Evolutionary conservation across 2,797 vertebrate genomes (phyloP), one percentile per base, ranked within the genome.

Genomic region (Mareca strepera): DNA sequence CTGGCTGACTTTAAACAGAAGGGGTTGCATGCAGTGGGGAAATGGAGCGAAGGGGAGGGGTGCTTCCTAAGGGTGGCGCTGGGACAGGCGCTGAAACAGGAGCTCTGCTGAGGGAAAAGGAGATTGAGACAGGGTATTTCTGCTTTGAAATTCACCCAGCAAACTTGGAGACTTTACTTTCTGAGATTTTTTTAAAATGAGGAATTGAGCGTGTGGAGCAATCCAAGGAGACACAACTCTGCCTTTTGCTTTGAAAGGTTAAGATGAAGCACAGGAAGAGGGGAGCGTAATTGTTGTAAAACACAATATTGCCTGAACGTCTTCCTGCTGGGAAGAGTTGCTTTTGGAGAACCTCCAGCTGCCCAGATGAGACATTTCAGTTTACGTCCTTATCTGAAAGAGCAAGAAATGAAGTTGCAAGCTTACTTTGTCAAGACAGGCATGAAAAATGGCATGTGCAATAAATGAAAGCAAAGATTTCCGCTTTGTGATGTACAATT

Each of bases 391-490:
- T 75, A 72, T 39, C 37, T 66, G 50, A 82, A 96, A 92, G 33
- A 84, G 76, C 59, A 84, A 72, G 25, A 95, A 88, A 89, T 50
- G 26, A 86, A 88, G 29, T 85, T 92, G 79, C 59, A 80, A 90
- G 53, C 44, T 78, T 72, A 35, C 41, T 82, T 87, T 37, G 22
- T 63, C 83, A 82, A 63, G 50, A 59, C 3, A 59, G 72, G 50
- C 53, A 58, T 33, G 75, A 77, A 93, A 92, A 90, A 90, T 15
- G 14, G 62, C 31, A 9, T 3, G 60, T 15, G 72, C 25, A 75
- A 78, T 18, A 50, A 60, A 80, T 29, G 31, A 80, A 90, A 77
- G 50, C 23, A 74, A 23, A 0, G 33, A 72, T 59, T 87, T 92
- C 68, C 53, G 33, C 28, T 75, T 91, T 74, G 5, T 62, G 23